Evolutionary conservation across 1,140 invertebrate species (phyloP).

Genomic region (Brachionus asplanchnoidis): DNA sequence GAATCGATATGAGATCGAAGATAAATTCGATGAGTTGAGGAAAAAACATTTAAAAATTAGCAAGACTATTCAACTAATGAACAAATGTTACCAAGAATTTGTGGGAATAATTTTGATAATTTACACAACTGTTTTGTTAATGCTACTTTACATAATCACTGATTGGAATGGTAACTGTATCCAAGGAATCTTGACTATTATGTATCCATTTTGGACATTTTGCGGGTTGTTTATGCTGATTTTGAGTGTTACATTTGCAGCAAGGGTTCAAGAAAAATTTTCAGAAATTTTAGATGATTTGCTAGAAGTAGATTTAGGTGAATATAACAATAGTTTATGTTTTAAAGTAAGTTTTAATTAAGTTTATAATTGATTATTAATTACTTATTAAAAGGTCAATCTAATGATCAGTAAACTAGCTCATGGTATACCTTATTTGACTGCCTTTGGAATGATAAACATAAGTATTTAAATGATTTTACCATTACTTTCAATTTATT

Average conservation of each 20-base stretch:
- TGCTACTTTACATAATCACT: background rate
- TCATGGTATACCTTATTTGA: background rate
- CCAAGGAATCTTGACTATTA: background rate
- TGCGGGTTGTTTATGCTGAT: background rate
- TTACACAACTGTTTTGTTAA: background rate
- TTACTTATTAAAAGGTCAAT: background rate
- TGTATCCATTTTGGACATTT: constrained; percentile 22
- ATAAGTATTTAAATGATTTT: background rate
- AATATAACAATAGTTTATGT: constrained; percentile 16
- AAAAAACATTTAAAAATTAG: background rate
- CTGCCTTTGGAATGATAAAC: background rate
- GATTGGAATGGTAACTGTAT: constrained; percentile 26
- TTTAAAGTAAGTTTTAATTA: constrained; percentile 8
- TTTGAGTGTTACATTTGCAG: background rate
- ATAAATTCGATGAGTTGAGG: constrained; percentile 2
- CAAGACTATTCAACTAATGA: background rate
- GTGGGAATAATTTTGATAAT: background rate
- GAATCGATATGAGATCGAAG: background rate
- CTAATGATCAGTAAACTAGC: background rate
- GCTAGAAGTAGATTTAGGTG: background rate
- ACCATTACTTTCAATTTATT: background rate
- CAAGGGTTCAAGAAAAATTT: background rate
- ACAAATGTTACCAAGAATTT: constrained; percentile 8
- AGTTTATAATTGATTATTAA: background rate
- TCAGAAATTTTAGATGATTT: background rate